A percentile compares a stretch with the other conserved stretches of the same genome.
Conservation (phyloP, 2,113 vertebrate genomes). For the Setophaga petechia region DNA sequence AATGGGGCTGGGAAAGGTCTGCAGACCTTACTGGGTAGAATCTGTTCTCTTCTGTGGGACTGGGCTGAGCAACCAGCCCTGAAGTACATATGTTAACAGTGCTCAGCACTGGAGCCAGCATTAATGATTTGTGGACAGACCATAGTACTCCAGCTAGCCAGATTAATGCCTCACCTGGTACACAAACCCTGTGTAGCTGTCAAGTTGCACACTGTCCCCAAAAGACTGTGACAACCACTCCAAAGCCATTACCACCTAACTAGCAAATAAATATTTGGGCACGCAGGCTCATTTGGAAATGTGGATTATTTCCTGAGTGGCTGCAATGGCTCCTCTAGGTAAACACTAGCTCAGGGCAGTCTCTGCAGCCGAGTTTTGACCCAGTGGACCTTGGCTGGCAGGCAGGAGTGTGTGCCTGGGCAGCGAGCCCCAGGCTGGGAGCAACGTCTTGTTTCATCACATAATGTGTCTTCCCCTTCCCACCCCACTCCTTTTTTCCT, state of each 20-base stretch:
- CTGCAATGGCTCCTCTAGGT: conserved; percentile 28
- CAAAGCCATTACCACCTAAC: conserved; percentile 22
- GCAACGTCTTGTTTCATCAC: neutral
- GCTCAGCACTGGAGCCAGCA: neutral
- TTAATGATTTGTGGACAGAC: conserved; percentile 35
- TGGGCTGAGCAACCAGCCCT: neutral
- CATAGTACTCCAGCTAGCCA: neutral
- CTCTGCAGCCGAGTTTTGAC: conserved; percentile 40
- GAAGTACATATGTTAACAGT: neutral
- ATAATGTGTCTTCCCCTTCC: neutral
- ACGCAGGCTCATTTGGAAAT: neutral
- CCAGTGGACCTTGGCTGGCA: conserved; percentile 41
- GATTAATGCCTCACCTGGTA: conserved; percentile 28
- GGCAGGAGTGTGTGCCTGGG: neutral
- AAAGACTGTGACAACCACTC: conserved; percentile 2
- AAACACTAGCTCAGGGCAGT: conserved; percentile 23
- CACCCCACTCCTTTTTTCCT: neutral
- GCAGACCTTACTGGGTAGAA: neutral
- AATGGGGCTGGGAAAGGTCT: neutral
- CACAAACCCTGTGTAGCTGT: neutral
- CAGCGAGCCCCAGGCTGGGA: neutral
- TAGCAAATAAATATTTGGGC: conserved; percentile 49
- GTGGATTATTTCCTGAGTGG: conserved; percentile 36
- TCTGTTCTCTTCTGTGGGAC: neutral
- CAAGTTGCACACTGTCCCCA: neutral